Evolutionary conservation across 2,113 vertebrate species (phyloP), one percentile per base, ranked within the genome.

Genomic region (Sitta europaea): DNA sequence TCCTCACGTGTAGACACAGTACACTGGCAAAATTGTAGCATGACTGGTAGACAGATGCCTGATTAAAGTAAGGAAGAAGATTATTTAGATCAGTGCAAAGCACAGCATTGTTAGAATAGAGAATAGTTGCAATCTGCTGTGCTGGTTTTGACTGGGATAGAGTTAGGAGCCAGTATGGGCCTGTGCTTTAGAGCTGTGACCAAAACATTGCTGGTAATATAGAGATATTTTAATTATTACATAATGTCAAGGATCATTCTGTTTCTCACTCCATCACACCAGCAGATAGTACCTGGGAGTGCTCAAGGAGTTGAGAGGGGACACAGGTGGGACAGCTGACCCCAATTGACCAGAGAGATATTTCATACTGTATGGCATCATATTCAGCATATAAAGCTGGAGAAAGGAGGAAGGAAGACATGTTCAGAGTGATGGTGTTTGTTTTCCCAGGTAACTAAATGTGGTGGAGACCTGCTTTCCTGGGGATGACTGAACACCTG

Each of bases 221-320:
- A 28, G 13, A 28, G 15, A 36, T 61, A 59, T 48, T 54, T 86
- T 17, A 19, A 40, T 67, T 73, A 61, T 24, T 63, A 12, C 12
- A 36, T 16, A 29, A 8, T 18, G 7, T 66, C 21, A 36, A 59
- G 12, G 7, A 40, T 7, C 12, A 42, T 74, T 61, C 12, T 72
- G 11, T 40, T 74, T 36, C 25, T 36, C 18, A 53, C 11, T 9
- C 45, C n/a, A 47, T 22, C 0, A 0, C 9, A 35, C 16, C 24
- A 53, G 11, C 29, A 81, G 35, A 59, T 12, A 67, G 29, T 11
- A n/a, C n/a, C 21, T 45, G 9, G 21, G 9, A 9, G 3, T 67
- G 11, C 14, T 47, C 7, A n/a, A 47, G 29, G 20, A 67, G 7
- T 1, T 61, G 17, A 21, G n/a, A 47, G 21, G 20, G 6, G 21